Percentiles rank a stretch among this genome's conserved stretches.
phyloP scores from a whole-genome alignment of 1,140 invertebrate species.

The Papilio aristodemus region DNA sequence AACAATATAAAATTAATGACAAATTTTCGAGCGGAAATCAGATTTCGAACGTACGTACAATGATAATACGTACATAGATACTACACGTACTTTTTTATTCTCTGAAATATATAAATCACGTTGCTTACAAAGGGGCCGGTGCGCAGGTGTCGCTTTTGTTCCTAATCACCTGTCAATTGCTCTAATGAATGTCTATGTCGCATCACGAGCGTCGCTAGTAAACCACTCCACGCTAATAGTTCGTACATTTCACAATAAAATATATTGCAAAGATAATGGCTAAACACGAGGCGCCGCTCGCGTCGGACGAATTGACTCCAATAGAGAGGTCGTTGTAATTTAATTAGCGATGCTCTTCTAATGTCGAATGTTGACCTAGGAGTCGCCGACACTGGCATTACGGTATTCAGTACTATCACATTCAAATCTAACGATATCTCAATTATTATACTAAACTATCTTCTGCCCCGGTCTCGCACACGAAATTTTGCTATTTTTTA shows the following conservation, averaged over 20 bases:
- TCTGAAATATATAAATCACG: constrained; percentile 44
- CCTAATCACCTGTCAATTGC: constrained; percentile 53
- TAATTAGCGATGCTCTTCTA: constrained; percentile 61
- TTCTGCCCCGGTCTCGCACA: background rate
- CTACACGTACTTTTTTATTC: constrained; percentile 15
- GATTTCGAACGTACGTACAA: no score
- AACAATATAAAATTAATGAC: no score
- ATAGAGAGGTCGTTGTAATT: constrained; percentile 71
- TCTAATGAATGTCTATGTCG: constrained; percentile 47
- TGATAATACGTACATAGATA: no score
- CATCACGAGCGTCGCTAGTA: constrained; percentile 38
- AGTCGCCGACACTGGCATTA: constrained; percentile 1
- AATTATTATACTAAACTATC: background rate
- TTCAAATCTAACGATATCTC: background rate
- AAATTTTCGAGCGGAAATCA: no score
- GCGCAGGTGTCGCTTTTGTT: constrained; percentile 46
- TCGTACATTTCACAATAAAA: constrained; percentile 40
- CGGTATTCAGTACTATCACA: background rate
- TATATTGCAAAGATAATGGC: constrained; percentile 35
- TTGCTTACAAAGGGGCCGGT: constrained; percentile 38
- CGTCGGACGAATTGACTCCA: constrained; percentile 62
- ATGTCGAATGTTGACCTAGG: constrained; percentile 50
- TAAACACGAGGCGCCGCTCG: constrained; percentile 29
- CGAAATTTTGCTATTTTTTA: background rate
- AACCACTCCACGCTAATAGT: constrained; percentile 39